Conservation (phyloP, 2,888 invertebrate genomes). For the Clostera curtula region DNA sequence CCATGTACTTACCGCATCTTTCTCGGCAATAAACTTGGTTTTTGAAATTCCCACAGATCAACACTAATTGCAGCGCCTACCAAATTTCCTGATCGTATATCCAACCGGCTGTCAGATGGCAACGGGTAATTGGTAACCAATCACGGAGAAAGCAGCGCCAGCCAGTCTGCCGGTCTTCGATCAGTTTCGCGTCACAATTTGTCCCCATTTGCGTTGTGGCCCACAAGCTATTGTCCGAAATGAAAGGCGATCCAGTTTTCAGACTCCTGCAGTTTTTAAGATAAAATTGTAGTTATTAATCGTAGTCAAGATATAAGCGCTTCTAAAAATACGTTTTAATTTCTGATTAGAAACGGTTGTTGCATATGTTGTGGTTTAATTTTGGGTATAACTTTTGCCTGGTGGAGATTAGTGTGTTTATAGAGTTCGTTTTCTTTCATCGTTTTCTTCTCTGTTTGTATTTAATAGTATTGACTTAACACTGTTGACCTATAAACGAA, state of each 20-base stretch:
- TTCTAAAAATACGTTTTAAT: slow-evolving; percentile 16
- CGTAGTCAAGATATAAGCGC: slow-evolving; percentile 16
- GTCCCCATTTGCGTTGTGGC: slow-evolving; percentile 24
- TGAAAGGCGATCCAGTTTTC: slow-evolving; percentile 25
- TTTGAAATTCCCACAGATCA: slow-evolving; percentile 10
- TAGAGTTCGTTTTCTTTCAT: slow-evolving; percentile 3
- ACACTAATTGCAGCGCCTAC: slow-evolving; percentile 21
- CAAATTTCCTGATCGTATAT: slow-evolving; percentile 28
- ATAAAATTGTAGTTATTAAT: slow-evolving; percentile 26
- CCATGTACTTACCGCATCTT: too few species aligned
- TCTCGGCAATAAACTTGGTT: slow-evolving; percentile 14
- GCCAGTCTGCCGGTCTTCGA: slow-evolving; percentile 26
- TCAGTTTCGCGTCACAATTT: slow-evolving; percentile 31
- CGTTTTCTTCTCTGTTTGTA: slow-evolving; percentile 1
- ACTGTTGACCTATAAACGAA: too few species aligned
- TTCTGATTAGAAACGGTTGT: too few species aligned
- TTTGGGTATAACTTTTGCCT: too few species aligned
- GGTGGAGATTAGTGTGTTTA: too few species aligned
- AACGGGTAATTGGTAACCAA: slow-evolving; percentile 47
- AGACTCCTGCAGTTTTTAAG: slow-evolving; percentile 14
- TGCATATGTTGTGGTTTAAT: too few species aligned
- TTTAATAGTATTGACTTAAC: too few species aligned
- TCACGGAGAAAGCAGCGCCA: slow-evolving; percentile 49
- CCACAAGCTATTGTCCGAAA: slow-evolving; percentile 23
- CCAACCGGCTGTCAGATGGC: slow-evolving; percentile 26